Base-by-base conservation (phyloP, 2,888 invertebrate genomes). In the Sipha maydis region DNA sequence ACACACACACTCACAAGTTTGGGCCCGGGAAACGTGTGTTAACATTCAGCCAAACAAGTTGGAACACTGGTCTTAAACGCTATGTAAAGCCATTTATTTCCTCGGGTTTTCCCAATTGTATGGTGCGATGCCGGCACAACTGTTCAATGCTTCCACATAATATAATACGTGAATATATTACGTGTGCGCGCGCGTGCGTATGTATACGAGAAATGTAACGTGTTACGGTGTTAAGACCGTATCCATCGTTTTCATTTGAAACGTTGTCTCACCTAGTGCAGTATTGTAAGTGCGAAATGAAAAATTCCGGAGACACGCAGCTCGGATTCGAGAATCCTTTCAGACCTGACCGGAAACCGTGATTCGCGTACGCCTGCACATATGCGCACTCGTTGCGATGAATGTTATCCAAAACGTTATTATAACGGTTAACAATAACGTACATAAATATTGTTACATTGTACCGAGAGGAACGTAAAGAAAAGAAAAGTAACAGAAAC, bases 11-110 rank as follows among this genome's bases (percentile, higher is more conserved):
- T 8, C 69, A 25, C 77, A n/a, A 80, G 86, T 82, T 75, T 61
- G 88, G 88, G 86, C 86, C 86, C 79, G 86, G 86, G 82, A 82
- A 88, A 88, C 88, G 88, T 88, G 88, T 88, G 88, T 88, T 88
- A 88, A 88, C 88, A 88, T 88, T 82, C 88, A 76, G 80, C 88
- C 88, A 88, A 88, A 88, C 88, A 88, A 88, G 88, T 88, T 82
- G 88, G 88, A 82, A 88, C 88, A 88, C 82, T 76, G 75, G 80
- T 82, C 82, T 88, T 88, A 88, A 88, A 88, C 88, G 88, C 88
- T 76, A 48, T 88, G 80, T 88, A 88, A 88, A 88, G 88, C 88
- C 88, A 82, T 88, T 82, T 76, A 76, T 88, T 88, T 88, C 88
- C 82, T 82, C 88, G 88, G 25, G 88, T 88, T 82, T 82, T 88